Evolutionary conservation across 1,140 invertebrate genomes (phyloP).

Genomic region (Saxidomus purpurata): DNA sequence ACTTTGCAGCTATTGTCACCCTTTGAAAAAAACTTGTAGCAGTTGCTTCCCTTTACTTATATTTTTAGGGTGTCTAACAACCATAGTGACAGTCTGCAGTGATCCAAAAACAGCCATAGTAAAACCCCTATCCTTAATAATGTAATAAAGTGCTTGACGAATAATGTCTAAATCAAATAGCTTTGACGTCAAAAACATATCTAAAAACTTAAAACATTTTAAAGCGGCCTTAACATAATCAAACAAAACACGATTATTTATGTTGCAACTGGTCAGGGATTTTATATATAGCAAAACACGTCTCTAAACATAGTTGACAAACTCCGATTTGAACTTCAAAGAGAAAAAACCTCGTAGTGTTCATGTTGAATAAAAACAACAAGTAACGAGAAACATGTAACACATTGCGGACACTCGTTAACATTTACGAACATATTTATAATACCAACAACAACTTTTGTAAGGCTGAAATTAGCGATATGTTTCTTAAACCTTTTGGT

Average conservation of each 20-base stretch:
- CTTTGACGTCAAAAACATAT: too few relatives aligned
- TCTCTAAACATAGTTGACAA: not conserved
- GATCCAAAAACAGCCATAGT: too few relatives aligned
- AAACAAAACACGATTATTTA: not conserved
- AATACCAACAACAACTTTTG: not conserved
- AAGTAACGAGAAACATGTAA: constrained; percentile 6
- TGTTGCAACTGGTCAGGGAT: not conserved
- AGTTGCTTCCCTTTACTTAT: too few relatives aligned
- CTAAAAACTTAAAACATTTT: too few relatives aligned
- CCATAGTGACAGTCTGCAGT: too few relatives aligned
- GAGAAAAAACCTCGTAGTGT: not conserved
- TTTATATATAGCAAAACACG: constrained; percentile 2
- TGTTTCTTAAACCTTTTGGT: not conserved
- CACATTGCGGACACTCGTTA: not conserved
- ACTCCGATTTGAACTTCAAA: constrained; percentile 29
- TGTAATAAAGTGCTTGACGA: too few relatives aligned
- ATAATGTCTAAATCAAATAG: too few relatives aligned
- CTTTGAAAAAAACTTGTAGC: too few relatives aligned
- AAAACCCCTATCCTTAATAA: too few relatives aligned
- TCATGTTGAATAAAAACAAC: constrained; percentile 39
- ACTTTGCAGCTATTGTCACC: too few relatives aligned
- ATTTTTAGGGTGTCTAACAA: too few relatives aligned
- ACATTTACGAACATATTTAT: constrained; percentile 12
- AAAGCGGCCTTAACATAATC: not conserved
- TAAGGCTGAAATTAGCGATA: not conserved